Percentiles rank a stretch among this genome's conserved stretches.
phyloP scores from a whole-genome alignment of 2,888 invertebrate genomes.

The Platycheirus albimanus region DNA sequence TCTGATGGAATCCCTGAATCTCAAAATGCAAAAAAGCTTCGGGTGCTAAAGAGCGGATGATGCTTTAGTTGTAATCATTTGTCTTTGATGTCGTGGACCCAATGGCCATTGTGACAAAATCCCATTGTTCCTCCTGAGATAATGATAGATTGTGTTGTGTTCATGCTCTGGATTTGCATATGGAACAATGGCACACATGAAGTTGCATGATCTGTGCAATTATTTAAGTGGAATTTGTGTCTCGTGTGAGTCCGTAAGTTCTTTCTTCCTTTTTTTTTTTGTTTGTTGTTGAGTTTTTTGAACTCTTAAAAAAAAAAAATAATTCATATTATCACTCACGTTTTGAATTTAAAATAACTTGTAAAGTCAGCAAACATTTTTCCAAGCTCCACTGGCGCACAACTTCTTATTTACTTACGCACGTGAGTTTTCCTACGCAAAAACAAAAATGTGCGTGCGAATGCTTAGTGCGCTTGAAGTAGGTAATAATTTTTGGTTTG shows the following conservation, averaged over 20 bases:
- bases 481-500: slow-evolving; percentile 6
- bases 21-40: background rate
- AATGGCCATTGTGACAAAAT: slow-evolving; percentile 69
- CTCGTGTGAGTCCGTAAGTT: slow-evolving; percentile 48
- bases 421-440: slow-evolving; percentile 5
- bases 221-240: slow-evolving; percentile 53
- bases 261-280: slow-evolving; percentile 40
- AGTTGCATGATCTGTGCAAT: slow-evolving; percentile 61
- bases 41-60: slow-evolving; percentile 2
- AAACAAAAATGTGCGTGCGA: slow-evolving; percentile 3
- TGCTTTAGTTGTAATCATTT: slow-evolving; percentile 50
- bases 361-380: background rate
- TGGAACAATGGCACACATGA: slow-evolving; percentile 50
- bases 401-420: too few relatives aligned
- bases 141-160: slow-evolving; percentile 48
- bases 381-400: background rate
- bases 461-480: background rate
- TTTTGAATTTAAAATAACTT: slow-evolving; percentile 31
- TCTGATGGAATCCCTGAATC: slow-evolving; percentile 15
- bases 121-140: slow-evolving; percentile 58
- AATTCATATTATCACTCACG: slow-evolving; percentile 42
- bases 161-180: slow-evolving; percentile 68
- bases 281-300: slow-evolving; percentile 57
- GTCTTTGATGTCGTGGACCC: slow-evolving; percentile 48
- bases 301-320: slow-evolving; percentile 52